Conservation (phyloP, 1,140 invertebrate species). For the Drosophila tani region DNA sequence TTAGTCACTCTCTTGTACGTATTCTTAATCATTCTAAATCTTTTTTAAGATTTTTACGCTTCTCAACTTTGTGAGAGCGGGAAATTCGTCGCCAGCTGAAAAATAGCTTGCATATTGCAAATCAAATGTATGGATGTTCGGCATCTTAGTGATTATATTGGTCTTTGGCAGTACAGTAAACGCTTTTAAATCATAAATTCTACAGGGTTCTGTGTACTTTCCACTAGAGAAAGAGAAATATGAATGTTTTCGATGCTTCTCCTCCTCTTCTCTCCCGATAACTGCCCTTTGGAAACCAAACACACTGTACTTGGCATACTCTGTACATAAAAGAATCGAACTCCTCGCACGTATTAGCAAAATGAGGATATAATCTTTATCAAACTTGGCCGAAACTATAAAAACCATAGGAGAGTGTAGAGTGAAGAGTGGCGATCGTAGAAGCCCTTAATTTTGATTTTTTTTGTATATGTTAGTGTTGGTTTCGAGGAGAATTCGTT, state of each 20-base stretch:
- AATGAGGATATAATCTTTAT: not conserved
- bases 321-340: not conserved
- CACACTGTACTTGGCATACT: not conserved
- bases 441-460: conserved; percentile 5
- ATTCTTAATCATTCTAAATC: no score
- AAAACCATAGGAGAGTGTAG: not conserved
- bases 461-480: not conserved
- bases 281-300: not conserved
- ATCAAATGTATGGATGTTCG: no score
- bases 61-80: no score
- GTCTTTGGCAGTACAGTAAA: not conserved
- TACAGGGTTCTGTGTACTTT: not conserved
- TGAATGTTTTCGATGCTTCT: no score
- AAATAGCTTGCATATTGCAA: no score
- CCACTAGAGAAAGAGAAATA: no score
- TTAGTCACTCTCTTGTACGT: no score
- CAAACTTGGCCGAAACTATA: not conserved
- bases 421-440: conserved; percentile 2
- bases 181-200: not conserved
- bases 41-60: no score
- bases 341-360: no score
- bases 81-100: no score
- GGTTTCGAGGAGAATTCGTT: not conserved
- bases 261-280: not conserved
- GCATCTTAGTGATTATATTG: no score